Percentiles rank a stretch among this genome's conserved stretches.
Conservation (phyloP, 2,888 invertebrate genomes). For the Stratiomys singularior region DNA sequence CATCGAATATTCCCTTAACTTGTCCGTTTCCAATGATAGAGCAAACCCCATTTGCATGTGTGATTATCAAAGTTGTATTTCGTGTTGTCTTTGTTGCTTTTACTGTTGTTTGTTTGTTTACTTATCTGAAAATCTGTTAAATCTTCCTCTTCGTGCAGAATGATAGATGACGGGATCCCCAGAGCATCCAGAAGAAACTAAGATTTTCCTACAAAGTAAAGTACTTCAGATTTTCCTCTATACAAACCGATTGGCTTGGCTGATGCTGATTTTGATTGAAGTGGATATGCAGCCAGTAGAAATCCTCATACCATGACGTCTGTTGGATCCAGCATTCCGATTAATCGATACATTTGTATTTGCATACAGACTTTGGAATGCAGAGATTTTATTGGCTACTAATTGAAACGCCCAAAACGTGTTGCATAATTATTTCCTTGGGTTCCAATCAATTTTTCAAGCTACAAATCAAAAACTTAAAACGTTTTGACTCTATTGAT, state of each 20-base stretch:
- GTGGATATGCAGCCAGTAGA: too few species aligned
- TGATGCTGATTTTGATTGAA: too few species aligned
- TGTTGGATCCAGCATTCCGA: too few species aligned
- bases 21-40: slow-evolving; percentile 29
- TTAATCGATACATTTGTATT: too few species aligned
- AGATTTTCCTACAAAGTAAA: neutral
- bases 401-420: too few species aligned
- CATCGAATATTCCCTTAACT: slow-evolving; percentile 45
- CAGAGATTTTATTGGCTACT: too few species aligned
- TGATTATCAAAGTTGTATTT: slow-evolving; percentile 40
- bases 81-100: neutral
- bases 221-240: neutral
- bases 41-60: slow-evolving; percentile 44
- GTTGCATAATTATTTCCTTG: too few species aligned
- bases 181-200: neutral
- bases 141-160: neutral
- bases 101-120: slow-evolving; percentile 28
- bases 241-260: neutral
- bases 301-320: too few species aligned
- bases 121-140: slow-evolving; percentile 37
- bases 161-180: neutral
- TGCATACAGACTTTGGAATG: too few species aligned
- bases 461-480: too few species aligned
- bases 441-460: too few species aligned
- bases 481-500: too few species aligned